Evolutionary conservation across 2,113 vertebrate genomes (phyloP).

Genomic region (Amphilophus citrinellus): DNA sequence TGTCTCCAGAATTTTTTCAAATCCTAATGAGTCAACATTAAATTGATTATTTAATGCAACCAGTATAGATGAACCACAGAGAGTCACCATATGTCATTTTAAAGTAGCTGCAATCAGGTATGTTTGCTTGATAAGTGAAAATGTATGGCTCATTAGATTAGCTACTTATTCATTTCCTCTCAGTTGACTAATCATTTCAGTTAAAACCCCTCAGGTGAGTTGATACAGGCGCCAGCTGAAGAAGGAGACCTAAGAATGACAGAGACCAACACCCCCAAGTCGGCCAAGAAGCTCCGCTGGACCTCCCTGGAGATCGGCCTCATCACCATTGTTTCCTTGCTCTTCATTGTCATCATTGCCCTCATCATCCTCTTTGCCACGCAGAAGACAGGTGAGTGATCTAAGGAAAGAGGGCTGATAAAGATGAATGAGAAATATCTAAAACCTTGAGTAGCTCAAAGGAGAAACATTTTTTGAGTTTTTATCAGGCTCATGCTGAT

Average conservation of each 20-base stretch:
- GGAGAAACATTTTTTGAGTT: not conserved
- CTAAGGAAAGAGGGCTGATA: not conserved
- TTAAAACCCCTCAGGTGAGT: slow-evolving; percentile 77
- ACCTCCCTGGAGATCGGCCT: slow-evolving; percentile 90
- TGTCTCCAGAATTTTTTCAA: too few species aligned
- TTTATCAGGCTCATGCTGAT: not conserved
- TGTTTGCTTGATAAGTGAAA: not conserved
- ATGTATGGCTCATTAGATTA: not conserved
- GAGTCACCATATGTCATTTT: not conserved
- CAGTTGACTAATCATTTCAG: not conserved
- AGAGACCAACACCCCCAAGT: slow-evolving; percentile 89
- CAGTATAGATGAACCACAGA: not conserved
- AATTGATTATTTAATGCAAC: not conserved
- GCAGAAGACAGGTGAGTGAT: slow-evolving; percentile 82
- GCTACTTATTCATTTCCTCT: not conserved
- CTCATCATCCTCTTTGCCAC: slow-evolving; percentile 91
- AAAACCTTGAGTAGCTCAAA: not conserved
- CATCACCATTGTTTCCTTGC: slow-evolving; percentile 84
- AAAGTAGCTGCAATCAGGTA: not conserved
- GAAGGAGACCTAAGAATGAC: slow-evolving; percentile 92
- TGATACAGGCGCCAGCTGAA: slow-evolving; percentile 90
- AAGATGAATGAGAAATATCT: not conserved
- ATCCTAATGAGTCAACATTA: not conserved
- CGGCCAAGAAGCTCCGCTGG: slow-evolving; percentile 87
- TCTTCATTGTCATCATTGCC: slow-evolving; percentile 87